phyloP scores from a whole-genome alignment of 35 echinoderm and acorn worm genomes.

The Stichopus chloronotus region DNA sequence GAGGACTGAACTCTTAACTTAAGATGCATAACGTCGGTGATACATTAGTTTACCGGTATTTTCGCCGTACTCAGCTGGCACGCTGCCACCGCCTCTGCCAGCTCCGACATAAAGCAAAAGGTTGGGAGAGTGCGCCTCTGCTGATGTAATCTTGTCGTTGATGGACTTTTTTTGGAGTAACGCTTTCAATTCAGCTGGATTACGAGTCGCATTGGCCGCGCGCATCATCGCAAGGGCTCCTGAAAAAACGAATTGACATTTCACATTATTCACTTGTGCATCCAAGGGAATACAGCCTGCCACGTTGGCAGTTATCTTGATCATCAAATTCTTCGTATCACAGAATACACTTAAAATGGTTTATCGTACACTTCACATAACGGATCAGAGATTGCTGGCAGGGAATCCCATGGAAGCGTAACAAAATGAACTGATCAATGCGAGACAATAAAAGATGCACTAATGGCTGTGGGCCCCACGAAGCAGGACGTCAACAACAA shows the following conservation, averaged over 20 bases:
- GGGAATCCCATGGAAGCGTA: too few relatives aligned
- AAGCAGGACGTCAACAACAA: too few relatives aligned
- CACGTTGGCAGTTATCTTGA: too few relatives aligned
- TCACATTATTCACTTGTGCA: too few relatives aligned
- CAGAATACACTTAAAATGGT: too few relatives aligned
- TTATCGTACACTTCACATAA: too few relatives aligned
- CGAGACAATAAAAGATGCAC: too few relatives aligned
- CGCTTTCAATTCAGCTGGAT: constrained; percentile 32
- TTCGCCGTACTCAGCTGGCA: background rate
- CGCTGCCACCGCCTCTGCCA: constrained; percentile 31
- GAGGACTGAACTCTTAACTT: background rate
- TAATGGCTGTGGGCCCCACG: too few relatives aligned
- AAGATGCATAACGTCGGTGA: background rate
- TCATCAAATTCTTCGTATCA: too few relatives aligned
- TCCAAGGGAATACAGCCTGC: too few relatives aligned
- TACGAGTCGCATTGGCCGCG: background rate
- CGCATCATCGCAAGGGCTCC: constrained; percentile 64
- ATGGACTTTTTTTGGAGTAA: constrained; percentile 36
- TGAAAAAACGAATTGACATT: background rate
- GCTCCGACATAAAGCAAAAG: constrained; percentile 61
- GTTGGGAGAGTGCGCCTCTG: constrained; percentile 36
- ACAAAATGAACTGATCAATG: too few relatives aligned
- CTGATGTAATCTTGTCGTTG: background rate
- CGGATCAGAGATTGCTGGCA: too few relatives aligned
- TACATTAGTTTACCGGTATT: background rate